Base-by-base conservation (phyloP, 2,113 vertebrate genomes). In the Oreochromis aureus region DNA sequence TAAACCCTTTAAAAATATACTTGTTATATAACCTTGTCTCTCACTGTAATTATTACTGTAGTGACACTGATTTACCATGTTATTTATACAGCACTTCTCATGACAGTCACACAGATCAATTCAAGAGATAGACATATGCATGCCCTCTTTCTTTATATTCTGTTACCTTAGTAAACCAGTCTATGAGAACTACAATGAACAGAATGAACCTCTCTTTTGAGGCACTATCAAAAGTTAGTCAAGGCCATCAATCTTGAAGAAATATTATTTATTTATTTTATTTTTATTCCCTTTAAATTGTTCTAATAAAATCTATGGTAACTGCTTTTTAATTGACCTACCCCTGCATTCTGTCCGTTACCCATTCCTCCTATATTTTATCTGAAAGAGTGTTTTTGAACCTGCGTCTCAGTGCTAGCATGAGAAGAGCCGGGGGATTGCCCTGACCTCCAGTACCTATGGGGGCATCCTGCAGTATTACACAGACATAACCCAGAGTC, bases 271-370 rank as follows among this genome's bases (percentile, higher is more conserved):
- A 41, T 41, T 69, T 24, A 41, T 41, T 73, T 46, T 73, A 27
- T 18, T 73, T 46, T 58, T 97, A 97, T 97, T 97, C 96, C 96
- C 95, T 96, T 97, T 95, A 97, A 91, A 89, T 92, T 76, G 80
- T 93, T 93, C 96, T 94, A 91, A 93, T 90, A 76, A 94, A 81
- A 71, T 91, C 82, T 58, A 15, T 53, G 36, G 6, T 2, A 19
- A 18, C 34, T 10, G 10, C 18, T 48, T 48, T 59, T 66, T 71
- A 5, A n/a, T 18, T 82, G 30, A 15, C 22, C 69, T 11, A 11
- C 44, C 80, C 88, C 93, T 88, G 86, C 73, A 6, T 10, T 86
- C 78, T 73, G 78, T 85, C 91, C 90, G 89, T 88, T 73, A 11
- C 88, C 85, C 86, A 90, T 91, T 88, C 85, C 24, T 66, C 61